Conservation (phyloP, 2,797 vertebrate species). For the Carapus acus region DNA sequence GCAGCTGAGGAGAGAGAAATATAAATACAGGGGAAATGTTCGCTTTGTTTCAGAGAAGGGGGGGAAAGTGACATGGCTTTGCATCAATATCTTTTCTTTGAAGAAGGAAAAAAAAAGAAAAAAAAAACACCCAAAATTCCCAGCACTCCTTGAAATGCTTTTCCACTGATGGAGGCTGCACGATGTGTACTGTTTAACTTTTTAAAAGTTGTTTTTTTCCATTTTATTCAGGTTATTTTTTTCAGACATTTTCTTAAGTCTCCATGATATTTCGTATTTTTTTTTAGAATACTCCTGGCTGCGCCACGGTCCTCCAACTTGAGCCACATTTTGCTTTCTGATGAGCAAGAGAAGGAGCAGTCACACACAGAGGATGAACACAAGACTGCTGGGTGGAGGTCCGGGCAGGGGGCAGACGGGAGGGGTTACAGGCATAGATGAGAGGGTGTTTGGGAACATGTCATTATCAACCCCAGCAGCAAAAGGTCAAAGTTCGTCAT, state of each 20-base stretch:
- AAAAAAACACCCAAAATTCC: slow-evolving; percentile 62
- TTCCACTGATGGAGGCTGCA: slow-evolving; percentile 60
- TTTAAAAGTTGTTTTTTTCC: slow-evolving; percentile 49
- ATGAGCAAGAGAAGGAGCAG: slow-evolving; percentile 48
- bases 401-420: no score
- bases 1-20: slow-evolving; percentile 73
- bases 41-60: slow-evolving; percentile 43
- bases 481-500: slow-evolving; percentile 59
- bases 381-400: no score
- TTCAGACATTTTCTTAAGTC: slow-evolving; percentile 60
- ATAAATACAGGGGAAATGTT: slow-evolving; percentile 78
- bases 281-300: slow-evolving; percentile 50
- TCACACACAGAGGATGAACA: slow-evolving; percentile 19
- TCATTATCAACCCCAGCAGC: slow-evolving; percentile 55
- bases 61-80: slow-evolving; percentile 44
- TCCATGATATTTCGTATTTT: slow-evolving; percentile 44
- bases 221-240: no score
- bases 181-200: slow-evolving; percentile 57
- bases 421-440: not conserved
- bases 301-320: slow-evolving; percentile 9
- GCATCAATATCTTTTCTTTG: slow-evolving; percentile 58
- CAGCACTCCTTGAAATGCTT: slow-evolving; percentile 73
- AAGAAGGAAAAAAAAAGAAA: slow-evolving; percentile 33
- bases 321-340: slow-evolving; percentile 19
- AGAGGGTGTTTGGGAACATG: slow-evolving; percentile 28